Evolutionary conservation across 2,113 vertebrate genomes (phyloP), one percentile per base, ranked within the genome.

Genomic region (Gallinago jamesoni): DNA sequence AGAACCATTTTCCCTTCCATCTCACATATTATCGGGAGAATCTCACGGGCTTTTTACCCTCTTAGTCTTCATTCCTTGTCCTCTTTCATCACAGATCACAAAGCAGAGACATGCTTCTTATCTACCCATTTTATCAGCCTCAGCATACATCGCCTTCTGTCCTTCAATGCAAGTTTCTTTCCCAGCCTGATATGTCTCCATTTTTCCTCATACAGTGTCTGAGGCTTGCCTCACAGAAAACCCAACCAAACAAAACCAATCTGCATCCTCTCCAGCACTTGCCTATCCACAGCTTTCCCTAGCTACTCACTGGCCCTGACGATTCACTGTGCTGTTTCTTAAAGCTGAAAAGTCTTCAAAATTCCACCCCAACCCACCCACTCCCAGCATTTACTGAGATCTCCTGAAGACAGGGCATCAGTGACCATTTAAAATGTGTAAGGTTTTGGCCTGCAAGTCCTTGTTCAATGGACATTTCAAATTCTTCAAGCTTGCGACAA

Each of bases 381-480:
- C 8, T 43, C 14, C 4, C 31, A 66, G n/a, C 37, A 59, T 55
- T 75, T 59, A 10, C 22, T 19, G 14, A n/a, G 27, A 57, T 60
- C 7, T 81, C 30, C 37, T 50, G 11, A 73, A 68, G 28, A n/a
- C 20, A 64, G 5, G 3, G 22, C 35, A 60, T 28, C 20, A 27
- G 12, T 28, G 16, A 21, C 37, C 62, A 63, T 30, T 70, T 30
- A 62, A 73, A 84, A 31, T 2, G 7, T 7, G 20, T 8, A 69
- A 57, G 21, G 10, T 5, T 52, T 77, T 62, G 55, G 21, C 14
- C 52, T 78, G 11, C n/a, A 67, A 84, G 45, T 56, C 55, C 11
- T 84, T 3, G 1, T 7, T 10, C n/a, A 63, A 15, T 3, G 21
- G 57, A 74, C 0, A 0, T n/a, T 15, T 30, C 10, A 81, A 41